A percentile compares a stretch with the other conserved stretches of the same genome.
Evolutionary conservation across 2,888 invertebrate genomes (phyloP).

Genomic region (Sinopyrophorus schimmeli): DNA sequence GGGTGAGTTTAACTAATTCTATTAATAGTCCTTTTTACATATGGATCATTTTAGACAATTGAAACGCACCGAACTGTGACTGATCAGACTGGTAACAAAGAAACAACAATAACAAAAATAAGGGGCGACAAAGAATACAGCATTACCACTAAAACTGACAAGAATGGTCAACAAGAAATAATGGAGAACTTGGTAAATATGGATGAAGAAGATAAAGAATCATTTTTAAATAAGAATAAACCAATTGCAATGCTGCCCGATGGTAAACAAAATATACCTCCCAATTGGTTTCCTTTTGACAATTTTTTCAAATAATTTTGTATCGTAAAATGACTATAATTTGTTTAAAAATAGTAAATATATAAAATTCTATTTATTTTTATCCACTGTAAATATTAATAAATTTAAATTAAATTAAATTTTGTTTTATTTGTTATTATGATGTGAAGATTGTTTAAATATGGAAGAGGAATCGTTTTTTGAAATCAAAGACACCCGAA

Average conservation of each 20-base stretch:
- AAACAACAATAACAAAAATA: slow-evolving; percentile 59
- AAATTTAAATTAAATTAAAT: too few relatives aligned
- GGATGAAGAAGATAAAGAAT: slow-evolving; percentile 44
- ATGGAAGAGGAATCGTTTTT: too few relatives aligned
- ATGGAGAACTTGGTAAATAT: slow-evolving; percentile 49
- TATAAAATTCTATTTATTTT: too few relatives aligned
- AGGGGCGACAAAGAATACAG: slow-evolving; percentile 51
- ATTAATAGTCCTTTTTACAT: background rate
- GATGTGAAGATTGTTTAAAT: too few relatives aligned
- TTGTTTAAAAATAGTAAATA: too few relatives aligned
- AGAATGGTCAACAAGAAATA: slow-evolving; percentile 47
- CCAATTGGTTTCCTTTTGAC: slow-evolving; percentile 40
- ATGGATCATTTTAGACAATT: slow-evolving; percentile 49
- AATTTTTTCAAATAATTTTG: slow-evolving; percentile 44
- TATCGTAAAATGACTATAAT: too few relatives aligned
- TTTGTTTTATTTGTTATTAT: too few relatives aligned
- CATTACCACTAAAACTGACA: slow-evolving; percentile 56
- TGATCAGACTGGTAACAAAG: slow-evolving; percentile 63
- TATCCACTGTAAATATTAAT: too few relatives aligned
- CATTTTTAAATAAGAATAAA: slow-evolving; percentile 26
- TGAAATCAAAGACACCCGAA: too few relatives aligned
- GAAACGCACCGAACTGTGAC: slow-evolving; percentile 61
- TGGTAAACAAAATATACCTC: slow-evolving; percentile 18
- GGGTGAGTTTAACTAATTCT: slow-evolving; percentile 46
- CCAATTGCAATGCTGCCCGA: slow-evolving; percentile 8